These are phyloP conservation scores for Drosophila atroscutellata DNA, from an alignment of 2,888 invertebrate genomes.

Conservation along the genomic window DNA sequence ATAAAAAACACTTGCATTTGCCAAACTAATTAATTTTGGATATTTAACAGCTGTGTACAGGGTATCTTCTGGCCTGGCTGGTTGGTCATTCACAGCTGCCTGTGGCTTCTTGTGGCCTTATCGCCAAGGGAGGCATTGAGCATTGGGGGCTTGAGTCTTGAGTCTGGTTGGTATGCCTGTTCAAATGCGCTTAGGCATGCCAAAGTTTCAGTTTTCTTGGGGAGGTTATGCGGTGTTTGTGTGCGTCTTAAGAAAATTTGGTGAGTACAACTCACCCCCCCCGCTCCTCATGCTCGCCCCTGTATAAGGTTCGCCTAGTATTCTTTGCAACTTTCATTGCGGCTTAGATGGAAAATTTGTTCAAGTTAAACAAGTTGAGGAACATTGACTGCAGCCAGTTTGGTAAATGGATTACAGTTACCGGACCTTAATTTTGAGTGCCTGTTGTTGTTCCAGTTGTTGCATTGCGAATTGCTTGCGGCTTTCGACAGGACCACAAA, in stretches of 20 bases:
- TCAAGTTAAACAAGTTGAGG: slow-evolving; percentile 65
- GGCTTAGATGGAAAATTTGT: slow-evolving; percentile 67
- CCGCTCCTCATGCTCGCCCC: no score
- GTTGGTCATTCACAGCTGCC: background rate
- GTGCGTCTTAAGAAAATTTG: slow-evolving; percentile 36
- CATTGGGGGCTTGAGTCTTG: slow-evolving; percentile 34
- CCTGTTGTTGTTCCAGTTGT: slow-evolving; percentile 2
- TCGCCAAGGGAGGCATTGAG: slow-evolving; percentile 46
- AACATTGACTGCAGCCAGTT: slow-evolving; percentile 58
- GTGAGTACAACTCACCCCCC: background rate
- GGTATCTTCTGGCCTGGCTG: background rate
- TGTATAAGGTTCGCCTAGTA: background rate
- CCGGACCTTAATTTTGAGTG: slow-evolving; percentile 23
- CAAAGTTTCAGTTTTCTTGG: slow-evolving; percentile 42
- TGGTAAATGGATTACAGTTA: slow-evolving; percentile 62
- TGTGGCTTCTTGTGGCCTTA: slow-evolving; percentile 31
- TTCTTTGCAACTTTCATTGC: slow-evolving; percentile 50
- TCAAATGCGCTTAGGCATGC: slow-evolving; percentile 52
- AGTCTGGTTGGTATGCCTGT: slow-evolving; percentile 36
- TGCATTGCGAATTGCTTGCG: slow-evolving; percentile 36
- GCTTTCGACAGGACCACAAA: slow-evolving; percentile 3
- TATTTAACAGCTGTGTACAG: background rate
- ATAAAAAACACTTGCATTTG: background rate
- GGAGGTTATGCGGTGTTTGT: slow-evolving; percentile 3
- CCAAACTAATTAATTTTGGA: background rate